These are phyloP conservation scores for Dicrurus megarhynchus DNA, from an alignment of 2,113 vertebrate genomes.

Conservation along the genomic window DNA sequence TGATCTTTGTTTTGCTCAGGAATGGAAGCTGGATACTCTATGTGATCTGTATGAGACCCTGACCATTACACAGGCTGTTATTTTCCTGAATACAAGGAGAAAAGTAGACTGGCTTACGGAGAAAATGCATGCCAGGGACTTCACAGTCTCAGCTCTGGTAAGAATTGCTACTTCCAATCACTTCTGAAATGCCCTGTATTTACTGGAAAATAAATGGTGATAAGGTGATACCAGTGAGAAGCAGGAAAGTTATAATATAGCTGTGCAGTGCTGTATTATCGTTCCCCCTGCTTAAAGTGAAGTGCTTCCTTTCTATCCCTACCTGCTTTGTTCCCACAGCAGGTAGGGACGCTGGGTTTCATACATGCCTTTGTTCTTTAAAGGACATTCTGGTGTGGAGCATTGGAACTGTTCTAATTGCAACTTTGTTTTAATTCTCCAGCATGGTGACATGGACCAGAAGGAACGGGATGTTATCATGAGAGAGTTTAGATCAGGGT, in stretches of 20 bases:
- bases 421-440: neutral
- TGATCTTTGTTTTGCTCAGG: conserved; percentile 68
- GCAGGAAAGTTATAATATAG: conserved; percentile 78
- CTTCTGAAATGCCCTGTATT: fast-evolving
- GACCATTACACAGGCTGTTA: conserved; percentile 98
- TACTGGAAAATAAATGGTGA: fast-evolving
- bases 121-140: conserved; percentile 97
- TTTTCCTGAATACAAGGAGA: conserved; percentile 97
- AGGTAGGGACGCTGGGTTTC: conserved; percentile 81
- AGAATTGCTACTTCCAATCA: neutral
- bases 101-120: conserved; percentile 99
- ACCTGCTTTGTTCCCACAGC: conserved; percentile 24
- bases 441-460: conserved; percentile 99
- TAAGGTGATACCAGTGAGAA: neutral
- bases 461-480: conserved; percentile 98
- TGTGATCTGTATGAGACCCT: conserved; percentile 97
- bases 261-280: conserved; percentile 78
- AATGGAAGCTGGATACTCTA: conserved; percentile 97
- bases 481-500: conserved; percentile 95
- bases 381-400: fast-evolving
- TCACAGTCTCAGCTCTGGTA: conserved; percentile 97
- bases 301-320: conserved; percentile 76
- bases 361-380: conserved; percentile 8
- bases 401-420: neutral
- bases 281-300: conserved; percentile 80